Percentiles rank a stretch among this genome's conserved stretches.
Evolutionary conservation across 1,140 invertebrate genomes (phyloP).

Genomic region (Reticulitermes speratus): DNA sequence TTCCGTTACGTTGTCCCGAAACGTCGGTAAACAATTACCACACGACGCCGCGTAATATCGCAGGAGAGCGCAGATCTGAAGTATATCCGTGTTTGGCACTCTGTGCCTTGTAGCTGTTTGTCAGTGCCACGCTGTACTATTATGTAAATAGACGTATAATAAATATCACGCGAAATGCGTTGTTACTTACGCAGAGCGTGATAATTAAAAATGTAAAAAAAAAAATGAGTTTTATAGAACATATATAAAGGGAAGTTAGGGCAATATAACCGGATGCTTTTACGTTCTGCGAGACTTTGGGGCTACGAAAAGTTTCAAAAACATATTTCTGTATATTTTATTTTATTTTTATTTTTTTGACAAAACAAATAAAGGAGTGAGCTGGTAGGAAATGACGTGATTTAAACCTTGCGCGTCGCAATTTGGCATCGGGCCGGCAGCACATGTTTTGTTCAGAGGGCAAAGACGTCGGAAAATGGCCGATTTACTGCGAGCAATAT

Average conservation of each 20-base stretch:
- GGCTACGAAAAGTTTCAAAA: neutral
- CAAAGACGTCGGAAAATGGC: neutral
- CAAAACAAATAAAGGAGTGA: neutral
- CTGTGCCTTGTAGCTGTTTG: no score
- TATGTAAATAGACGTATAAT: no score
- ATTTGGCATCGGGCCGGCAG: constrained; percentile 5
- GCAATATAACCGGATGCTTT: neutral
- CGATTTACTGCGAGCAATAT: constrained; percentile 6
- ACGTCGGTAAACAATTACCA: no score
- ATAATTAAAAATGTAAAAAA: neutral
- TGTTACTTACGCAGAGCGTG: no score
- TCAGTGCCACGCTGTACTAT: no score
- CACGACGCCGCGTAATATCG: no score
- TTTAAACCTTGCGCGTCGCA: neutral
- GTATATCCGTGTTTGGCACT: no score
- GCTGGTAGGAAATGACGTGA: neutral
- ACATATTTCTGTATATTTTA: neutral
- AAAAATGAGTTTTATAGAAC: neutral
- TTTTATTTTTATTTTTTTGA: neutral
- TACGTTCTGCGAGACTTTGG: neutral
- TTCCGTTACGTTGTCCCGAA: no score
- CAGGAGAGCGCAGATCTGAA: no score
- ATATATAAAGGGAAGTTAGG: neutral
- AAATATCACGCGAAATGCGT: no score
- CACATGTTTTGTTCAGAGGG: neutral